These are phyloP conservation scores for Melikaiella ostensackeni DNA, from an alignment of 2,888 invertebrate species.

Conservation along the genomic window DNA sequence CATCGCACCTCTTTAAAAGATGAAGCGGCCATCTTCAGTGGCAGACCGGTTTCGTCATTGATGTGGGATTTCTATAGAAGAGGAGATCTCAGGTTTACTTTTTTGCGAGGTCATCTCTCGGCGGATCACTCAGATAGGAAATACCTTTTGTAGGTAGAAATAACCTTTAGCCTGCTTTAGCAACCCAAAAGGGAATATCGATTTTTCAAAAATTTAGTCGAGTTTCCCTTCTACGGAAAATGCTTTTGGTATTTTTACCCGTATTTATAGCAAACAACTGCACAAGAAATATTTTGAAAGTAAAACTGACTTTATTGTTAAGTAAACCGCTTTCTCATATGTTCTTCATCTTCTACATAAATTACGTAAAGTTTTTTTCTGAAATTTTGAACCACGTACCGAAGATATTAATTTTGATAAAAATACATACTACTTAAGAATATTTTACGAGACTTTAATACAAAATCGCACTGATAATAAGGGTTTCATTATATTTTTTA, in stretches of 20 bases:
- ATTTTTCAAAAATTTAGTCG: constrained; percentile 37
- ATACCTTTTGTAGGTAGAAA: constrained; percentile 30
- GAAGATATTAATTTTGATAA: too few relatives aligned
- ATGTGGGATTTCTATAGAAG: constrained; percentile 11
- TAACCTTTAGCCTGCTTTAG: neutral
- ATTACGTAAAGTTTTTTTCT: too few relatives aligned
- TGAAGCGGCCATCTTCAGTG: constrained; percentile 55
- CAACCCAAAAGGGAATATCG: neutral
- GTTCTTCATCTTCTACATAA: too few relatives aligned
- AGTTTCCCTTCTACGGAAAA: neutral
- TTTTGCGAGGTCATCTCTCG: constrained; percentile 35
- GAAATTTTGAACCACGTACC: too few relatives aligned
- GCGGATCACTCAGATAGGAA: neutral
- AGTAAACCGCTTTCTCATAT: too few relatives aligned
- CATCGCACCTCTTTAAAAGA: constrained; percentile 46
- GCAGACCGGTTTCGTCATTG: constrained; percentile 41
- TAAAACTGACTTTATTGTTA: too few relatives aligned
- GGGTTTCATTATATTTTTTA: too few relatives aligned
- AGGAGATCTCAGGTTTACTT: neutral
- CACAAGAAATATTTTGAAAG: too few relatives aligned
- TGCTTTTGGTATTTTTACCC: neutral
- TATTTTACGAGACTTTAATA: too few relatives aligned
- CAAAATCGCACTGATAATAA: too few relatives aligned
- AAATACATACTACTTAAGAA: too few relatives aligned
- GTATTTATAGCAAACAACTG: too few relatives aligned